phyloP scores from a whole-genome alignment of 2,888 invertebrate species.

The Stenichneumon culpator region DNA sequence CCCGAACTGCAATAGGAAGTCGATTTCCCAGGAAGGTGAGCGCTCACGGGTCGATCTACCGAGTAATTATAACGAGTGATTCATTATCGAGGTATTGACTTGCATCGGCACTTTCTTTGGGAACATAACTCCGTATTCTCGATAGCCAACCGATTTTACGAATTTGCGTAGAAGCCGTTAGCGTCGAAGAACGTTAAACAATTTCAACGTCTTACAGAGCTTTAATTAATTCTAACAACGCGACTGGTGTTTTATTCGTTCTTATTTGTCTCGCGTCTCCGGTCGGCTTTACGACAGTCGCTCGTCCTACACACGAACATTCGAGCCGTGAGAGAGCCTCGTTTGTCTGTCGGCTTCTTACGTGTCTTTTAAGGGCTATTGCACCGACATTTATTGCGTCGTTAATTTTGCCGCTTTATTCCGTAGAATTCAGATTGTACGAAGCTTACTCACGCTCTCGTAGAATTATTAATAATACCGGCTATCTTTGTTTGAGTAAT shows the following conservation, averaged over 20 bases:
- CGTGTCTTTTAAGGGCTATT: conserved; percentile 29
- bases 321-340: conserved; percentile 19
- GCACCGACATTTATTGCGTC: conserved; percentile 38
- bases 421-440: conserved; percentile 3
- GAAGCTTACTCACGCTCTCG: background rate
- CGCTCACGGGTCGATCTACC: background rate
- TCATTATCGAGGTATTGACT: conserved; percentile 41
- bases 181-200: background rate
- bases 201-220: background rate
- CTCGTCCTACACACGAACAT: conserved; percentile 21
- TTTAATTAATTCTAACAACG: conserved; percentile 14
- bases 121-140: conserved; percentile 9
- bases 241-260: background rate
- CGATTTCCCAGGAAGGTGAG: conserved; percentile 45
- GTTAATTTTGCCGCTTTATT: conserved; percentile 4
- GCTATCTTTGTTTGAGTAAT: background rate
- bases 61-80: conserved; percentile 27
- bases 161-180: background rate
- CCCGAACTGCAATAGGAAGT: conserved; percentile 33
- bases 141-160: background rate
- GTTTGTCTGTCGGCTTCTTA: conserved; percentile 7
- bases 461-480: background rate
- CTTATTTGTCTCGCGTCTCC: background rate
- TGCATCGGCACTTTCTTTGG: conserved; percentile 40
- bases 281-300: background rate